Conservation (phyloP, 2,113 vertebrate genomes). For the Alaudala cheleensis region DNA sequence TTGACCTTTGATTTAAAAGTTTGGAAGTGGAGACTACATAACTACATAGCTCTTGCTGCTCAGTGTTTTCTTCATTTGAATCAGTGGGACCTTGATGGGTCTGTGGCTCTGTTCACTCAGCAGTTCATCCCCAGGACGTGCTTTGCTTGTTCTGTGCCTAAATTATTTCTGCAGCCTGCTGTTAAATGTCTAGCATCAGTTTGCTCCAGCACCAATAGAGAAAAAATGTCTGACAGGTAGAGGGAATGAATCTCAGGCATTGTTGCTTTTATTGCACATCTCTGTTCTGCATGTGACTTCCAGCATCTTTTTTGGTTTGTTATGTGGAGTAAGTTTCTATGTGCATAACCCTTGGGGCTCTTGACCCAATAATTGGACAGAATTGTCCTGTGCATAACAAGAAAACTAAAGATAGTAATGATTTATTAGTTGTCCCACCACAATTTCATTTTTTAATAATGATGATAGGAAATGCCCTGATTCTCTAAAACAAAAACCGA, state of each 20-base stretch:
- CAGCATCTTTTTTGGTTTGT: not conserved
- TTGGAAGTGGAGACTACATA: not conserved
- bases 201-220: not conserved
- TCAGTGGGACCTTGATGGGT: not conserved
- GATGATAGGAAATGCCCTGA: not conserved
- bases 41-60: not conserved
- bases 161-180: conserved; percentile 2
- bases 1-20: not conserved
- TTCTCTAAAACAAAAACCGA: not conserved
- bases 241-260: not conserved
- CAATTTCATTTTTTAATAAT: not conserved
- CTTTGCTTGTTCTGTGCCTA: not conserved
- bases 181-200: not conserved
- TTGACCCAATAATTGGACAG: not conserved
- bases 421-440: not conserved
- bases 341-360: not conserved
- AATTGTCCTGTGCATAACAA: not conserved
- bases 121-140: not conserved
- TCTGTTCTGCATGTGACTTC: not conserved
- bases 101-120: not conserved
- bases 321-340: not conserved
- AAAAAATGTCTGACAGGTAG: not conserved
- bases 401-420: not conserved
- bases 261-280: not conserved
- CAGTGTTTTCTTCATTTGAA: not conserved